Evolutionary conservation across 2,113 vertebrate species (phyloP).

Genomic region (Muntiacus muntjak): DNA sequence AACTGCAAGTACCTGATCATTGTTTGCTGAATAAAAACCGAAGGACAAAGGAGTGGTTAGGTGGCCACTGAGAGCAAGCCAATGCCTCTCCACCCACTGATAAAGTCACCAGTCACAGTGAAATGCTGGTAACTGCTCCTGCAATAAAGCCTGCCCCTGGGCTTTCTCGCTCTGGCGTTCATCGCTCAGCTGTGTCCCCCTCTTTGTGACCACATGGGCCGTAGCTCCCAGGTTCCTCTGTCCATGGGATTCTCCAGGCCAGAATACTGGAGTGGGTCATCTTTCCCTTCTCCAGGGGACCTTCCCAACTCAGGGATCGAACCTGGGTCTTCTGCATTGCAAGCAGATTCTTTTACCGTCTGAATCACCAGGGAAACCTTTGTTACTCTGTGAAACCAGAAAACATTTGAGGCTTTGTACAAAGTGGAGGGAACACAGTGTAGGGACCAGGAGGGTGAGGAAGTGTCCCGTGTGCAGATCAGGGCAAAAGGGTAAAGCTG

Average conservation of each 20-base stretch:
- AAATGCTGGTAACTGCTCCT: background rate
- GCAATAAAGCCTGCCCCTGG: background rate
- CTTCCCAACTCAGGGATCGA: background rate
- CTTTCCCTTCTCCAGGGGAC: background rate
- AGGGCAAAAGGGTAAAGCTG: too few relatives aligned
- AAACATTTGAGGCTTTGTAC: background rate
- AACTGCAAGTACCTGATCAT: background rate
- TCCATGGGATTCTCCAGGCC: background rate
- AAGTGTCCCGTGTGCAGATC: fast-evolving
- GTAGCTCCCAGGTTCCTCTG: background rate
- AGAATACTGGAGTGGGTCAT: background rate
- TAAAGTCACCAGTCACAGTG: background rate
- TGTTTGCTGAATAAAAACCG: background rate
- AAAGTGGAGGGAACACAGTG: background rate
- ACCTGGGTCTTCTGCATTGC: background rate
- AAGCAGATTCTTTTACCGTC: background rate
- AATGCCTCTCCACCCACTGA: constrained; percentile 20
- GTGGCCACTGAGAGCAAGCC: background rate
- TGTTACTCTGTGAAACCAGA: background rate
- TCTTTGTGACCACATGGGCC: background rate
- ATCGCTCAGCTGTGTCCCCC: background rate
- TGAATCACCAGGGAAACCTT: background rate
- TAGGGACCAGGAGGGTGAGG: background rate
- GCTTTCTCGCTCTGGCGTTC: background rate
- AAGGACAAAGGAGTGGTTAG: background rate